Evolutionary conservation across 2,888 invertebrate genomes (phyloP).

Genomic region (Tetanocera ferruginea): DNA sequence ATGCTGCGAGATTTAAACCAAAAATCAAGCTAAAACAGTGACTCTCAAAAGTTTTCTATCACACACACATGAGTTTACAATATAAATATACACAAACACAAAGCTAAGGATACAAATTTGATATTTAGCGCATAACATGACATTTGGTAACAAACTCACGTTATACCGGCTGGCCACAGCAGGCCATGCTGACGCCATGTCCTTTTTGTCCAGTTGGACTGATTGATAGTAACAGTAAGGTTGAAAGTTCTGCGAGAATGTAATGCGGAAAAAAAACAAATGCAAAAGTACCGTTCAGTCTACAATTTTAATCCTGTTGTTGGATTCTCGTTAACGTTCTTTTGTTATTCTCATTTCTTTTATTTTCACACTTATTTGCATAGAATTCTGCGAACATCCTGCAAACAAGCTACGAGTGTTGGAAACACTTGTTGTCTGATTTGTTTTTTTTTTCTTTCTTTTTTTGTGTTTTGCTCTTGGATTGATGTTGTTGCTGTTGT

Average conservation of each 20-base stretch:
- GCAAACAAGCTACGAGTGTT: not conserved
- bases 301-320: conserved; percentile 40
- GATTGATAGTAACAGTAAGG: not conserved
- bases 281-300: not conserved
- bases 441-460: not conserved
- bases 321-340: conserved; percentile 42
- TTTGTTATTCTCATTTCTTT: conserved; percentile 34
- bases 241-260: not conserved
- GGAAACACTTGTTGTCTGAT: not conserved
- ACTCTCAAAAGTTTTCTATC: not conserved
- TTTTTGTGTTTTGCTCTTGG: not conserved
- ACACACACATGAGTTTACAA: not conserved
- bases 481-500: not conserved
- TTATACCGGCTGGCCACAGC: not conserved
- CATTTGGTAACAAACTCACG: conserved; percentile 14
- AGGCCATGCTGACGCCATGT: not conserved
- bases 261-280: not conserved
- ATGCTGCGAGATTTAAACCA: not conserved
- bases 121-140: conserved; percentile 12
- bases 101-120: conserved; percentile 1
- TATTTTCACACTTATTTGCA: conserved; percentile 31
- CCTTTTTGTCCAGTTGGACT: not conserved
- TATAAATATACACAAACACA: not conserved
- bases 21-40: conserved; percentile 6
- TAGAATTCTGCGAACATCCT: conserved; percentile 6